phyloP scores from a whole-genome alignment of 2,888 invertebrate species.

The Carabus problematicus region DNA sequence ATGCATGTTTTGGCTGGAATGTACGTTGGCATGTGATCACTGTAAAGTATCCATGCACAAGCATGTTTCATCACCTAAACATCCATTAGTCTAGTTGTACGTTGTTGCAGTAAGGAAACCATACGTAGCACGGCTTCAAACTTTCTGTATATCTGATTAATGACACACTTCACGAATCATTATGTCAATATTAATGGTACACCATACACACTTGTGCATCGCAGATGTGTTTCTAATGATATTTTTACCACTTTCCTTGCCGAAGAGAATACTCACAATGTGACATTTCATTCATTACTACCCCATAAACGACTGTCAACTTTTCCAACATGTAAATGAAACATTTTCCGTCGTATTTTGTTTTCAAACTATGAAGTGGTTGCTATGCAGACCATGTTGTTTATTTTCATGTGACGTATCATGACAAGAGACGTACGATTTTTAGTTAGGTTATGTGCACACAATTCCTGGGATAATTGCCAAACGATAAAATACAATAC shows the following conservation, averaged over 20 bases:
- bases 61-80: slow-evolving; percentile 31
- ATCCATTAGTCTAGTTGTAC: slow-evolving; percentile 24
- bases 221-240: slow-evolving; percentile 41
- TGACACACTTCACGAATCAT: slow-evolving; percentile 29
- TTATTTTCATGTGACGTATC: no score
- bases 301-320: slow-evolving; percentile 28
- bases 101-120: no score
- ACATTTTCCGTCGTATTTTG: background rate
- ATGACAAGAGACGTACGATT: no score
- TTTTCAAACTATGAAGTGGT: no score
- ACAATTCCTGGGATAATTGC: no score
- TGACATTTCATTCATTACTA: slow-evolving; percentile 37
- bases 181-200: slow-evolving; percentile 40
- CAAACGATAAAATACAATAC: no score
- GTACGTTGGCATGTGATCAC: slow-evolving; percentile 13
- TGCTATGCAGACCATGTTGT: no score
- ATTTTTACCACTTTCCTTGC: slow-evolving; percentile 36
- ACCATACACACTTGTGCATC: background rate
- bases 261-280: no score
- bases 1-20: background rate
- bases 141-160: slow-evolving; percentile 27
- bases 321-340: background rate
- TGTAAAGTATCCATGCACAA: slow-evolving; percentile 23
- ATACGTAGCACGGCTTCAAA: no score
- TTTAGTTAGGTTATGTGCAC: no score